phyloP scores from a whole-genome alignment of 2,888 invertebrate species.

The Amorpha juglandis region DNA sequence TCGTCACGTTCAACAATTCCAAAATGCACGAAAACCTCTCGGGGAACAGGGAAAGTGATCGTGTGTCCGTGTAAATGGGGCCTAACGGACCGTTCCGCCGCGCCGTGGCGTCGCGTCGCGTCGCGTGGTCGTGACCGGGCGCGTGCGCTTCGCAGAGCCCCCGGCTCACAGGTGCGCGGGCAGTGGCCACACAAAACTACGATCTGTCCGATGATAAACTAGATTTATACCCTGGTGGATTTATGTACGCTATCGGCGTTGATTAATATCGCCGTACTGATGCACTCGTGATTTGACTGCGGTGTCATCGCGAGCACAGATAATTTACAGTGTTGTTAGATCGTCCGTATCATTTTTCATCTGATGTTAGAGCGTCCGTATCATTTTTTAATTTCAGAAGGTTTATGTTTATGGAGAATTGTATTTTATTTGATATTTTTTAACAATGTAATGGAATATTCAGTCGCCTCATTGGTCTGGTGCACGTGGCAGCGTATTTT shows the following conservation, averaged over 20 bases:
- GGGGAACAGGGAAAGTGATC: slow-evolving; percentile 46
- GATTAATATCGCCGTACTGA: slow-evolving; percentile 19
- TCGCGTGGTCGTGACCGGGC: slow-evolving; percentile 56
- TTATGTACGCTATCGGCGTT: slow-evolving; percentile 40
- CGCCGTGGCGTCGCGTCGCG: slow-evolving; percentile 7
- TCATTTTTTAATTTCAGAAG: not conserved
- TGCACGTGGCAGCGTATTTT: too few relatives aligned
- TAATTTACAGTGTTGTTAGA: not conserved
- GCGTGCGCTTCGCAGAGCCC: slow-evolving; percentile 56
- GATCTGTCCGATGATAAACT: slow-evolving; percentile 48
- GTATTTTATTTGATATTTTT: too few relatives aligned
- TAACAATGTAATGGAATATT: too few relatives aligned
- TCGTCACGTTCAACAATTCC: slow-evolving; percentile 32
- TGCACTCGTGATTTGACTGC: slow-evolving; percentile 21
- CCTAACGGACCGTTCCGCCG: slow-evolving; percentile 35
- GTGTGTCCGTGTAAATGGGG: slow-evolving; percentile 44
- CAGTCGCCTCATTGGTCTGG: too few relatives aligned
- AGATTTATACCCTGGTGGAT: slow-evolving; percentile 51
- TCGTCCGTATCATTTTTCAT: not conserved
- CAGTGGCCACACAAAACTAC: slow-evolving; percentile 50
- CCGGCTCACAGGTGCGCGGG: slow-evolving; percentile 61
- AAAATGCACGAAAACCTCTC: slow-evolving; percentile 20
- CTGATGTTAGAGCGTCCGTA: not conserved
- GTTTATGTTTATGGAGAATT: not conserved
- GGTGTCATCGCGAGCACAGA: not conserved